Base-by-base conservation (phyloP, 2,888 invertebrate species). In the Magallana nippona region DNA sequence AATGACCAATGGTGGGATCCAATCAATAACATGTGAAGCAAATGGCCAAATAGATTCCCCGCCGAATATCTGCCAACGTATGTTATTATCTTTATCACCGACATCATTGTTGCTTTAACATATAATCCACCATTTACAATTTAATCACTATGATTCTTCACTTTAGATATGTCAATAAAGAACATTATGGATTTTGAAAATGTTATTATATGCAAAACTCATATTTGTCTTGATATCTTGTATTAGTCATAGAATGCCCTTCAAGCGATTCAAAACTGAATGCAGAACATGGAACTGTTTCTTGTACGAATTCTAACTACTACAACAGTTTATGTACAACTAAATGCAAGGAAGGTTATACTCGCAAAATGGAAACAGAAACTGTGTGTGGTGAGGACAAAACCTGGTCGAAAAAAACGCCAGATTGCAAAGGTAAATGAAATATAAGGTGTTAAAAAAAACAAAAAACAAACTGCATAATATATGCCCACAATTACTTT, bases 301-400 rank as follows among this genome's bases (percentile, higher is more conserved):
- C 0, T n/a, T 83, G 83, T n/a, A 79, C 78, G 17, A 15, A 83
- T 27, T 10, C 22, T 0, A 63, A n/a, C 8, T 11, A 27, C 15
- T 83, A 55, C 32, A 79, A 63, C 11, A 79, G 79, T 22, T 17
- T 79, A 19, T 83, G 83, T 56, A n/a, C 63, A 11, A 78, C 83
- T 13, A n/a, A 62, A 1, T 83, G 83, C 22, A 22, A 79, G 1
- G 55, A 22, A 0, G 83, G 83, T 13, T 83, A 63, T 56, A n/a
- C 32, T 27, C 27, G n/a, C 22, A 15, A 13, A 22, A 27, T 57
- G 15, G 79, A 57, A 56, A 15, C 15, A 13, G 17, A n/a, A n/a
- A 22, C 79, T 57, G 55, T 55, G 15, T 83, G 83, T 79, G 19
- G 44, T 60, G 62, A 60, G n/a, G 77, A 60, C 62, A 55, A 55